A percentile compares a stretch with the other conserved stretches of the same genome.
phyloP scores from a whole-genome alignment of 2,797 vertebrate species.

The Stomatorhinus walkeri region DNA sequence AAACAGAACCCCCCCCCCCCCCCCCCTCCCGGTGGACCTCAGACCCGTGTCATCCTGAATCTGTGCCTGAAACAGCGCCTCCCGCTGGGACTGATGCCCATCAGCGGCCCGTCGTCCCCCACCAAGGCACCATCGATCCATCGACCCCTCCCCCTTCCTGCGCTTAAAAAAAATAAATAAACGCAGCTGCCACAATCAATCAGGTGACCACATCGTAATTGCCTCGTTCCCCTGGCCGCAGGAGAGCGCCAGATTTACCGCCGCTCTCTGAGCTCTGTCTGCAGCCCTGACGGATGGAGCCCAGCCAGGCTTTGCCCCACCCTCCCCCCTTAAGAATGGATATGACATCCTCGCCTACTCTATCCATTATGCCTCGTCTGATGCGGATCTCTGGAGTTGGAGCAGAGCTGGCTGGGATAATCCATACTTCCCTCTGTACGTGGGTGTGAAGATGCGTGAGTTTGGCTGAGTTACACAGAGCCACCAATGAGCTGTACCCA shows the following conservation, averaged over 20 bases:
- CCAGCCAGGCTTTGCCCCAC: constrained; percentile 11
- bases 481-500: not conserved
- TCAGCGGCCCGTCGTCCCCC: not conserved
- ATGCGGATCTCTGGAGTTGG: constrained; percentile 13
- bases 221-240: constrained; percentile 29
- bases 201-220: constrained; percentile 32
- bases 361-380: constrained; percentile 28
- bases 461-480: not conserved
- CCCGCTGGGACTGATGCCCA: not conserved
- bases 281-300: constrained; percentile 33
- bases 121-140: not conserved
- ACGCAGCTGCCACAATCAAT: constrained; percentile 31
- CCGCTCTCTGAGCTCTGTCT: constrained; percentile 19
- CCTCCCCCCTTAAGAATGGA: constrained; percentile 32
- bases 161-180: not conserved
- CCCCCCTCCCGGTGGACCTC: not conserved
- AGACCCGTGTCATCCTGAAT: not conserved
- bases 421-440: constrained; percentile 4
- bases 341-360: constrained; percentile 30
- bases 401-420: not conserved
- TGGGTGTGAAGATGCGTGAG: constrained; percentile 15
- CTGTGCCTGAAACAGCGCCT: not conserved
- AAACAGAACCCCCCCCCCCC: not conserved
- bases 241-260: constrained; percentile 38
- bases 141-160: constrained; percentile 13